Conservation (phyloP, 2,888 invertebrate species). For the Zelleria hepariella region DNA sequence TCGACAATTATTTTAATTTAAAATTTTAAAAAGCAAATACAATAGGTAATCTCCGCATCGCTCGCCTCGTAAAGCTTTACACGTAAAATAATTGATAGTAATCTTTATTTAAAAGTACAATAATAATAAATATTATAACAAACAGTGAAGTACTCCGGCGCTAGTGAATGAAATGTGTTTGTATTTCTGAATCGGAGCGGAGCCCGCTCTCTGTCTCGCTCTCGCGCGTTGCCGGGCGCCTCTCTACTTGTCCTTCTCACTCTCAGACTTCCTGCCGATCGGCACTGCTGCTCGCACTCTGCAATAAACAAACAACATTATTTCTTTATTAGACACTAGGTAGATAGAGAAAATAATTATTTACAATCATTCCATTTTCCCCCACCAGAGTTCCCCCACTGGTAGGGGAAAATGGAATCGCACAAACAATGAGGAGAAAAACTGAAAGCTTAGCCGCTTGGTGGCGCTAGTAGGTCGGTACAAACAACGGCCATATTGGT, state of each 20-base stretch:
- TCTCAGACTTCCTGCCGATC: conserved; percentile 87
- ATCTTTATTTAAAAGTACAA: conserved; percentile 56
- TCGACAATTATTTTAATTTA: conserved; percentile 69
- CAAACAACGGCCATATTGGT: too few species aligned
- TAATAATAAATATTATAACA: conserved; percentile 69
- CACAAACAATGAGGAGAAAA: too few species aligned
- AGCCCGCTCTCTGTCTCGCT: conserved; percentile 76
- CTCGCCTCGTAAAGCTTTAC: conserved; percentile 71
- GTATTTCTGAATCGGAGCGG: conserved; percentile 4
- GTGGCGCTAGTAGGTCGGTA: too few species aligned
- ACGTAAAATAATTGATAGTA: conserved; percentile 48
- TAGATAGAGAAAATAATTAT: too few species aligned
- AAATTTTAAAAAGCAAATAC: conserved; percentile 73
- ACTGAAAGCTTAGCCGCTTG: too few species aligned
- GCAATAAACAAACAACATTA: conserved; percentile 28
- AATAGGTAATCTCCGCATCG: conserved; percentile 62
- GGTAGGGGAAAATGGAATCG: too few species aligned
- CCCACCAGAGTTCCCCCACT: too few species aligned
- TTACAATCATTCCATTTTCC: too few species aligned
- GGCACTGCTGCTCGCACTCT: conserved; percentile 92
- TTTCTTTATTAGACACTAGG: not conserved
- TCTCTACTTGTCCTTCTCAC: conserved; percentile 86
- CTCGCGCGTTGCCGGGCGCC: conserved; percentile 35
- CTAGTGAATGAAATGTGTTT: conserved; percentile 25
- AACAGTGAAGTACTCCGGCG: conserved; percentile 54